Conservation (phyloP, 1,140 invertebrate genomes). For the Panagrolaimus sp. region DNA sequence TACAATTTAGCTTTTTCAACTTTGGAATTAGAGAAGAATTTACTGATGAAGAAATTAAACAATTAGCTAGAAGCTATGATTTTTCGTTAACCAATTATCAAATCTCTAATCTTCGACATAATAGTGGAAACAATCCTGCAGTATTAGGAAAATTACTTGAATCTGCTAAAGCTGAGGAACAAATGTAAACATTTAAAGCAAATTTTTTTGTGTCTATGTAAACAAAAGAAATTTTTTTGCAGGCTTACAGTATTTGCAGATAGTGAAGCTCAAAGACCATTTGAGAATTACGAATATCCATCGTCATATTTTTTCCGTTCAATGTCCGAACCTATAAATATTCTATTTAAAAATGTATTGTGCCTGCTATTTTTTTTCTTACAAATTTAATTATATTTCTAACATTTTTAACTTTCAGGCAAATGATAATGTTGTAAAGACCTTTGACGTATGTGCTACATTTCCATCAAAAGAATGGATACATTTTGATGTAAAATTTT, state of each 20-base stretch:
- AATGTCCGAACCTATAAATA: neutral
- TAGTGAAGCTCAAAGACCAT: neutral
- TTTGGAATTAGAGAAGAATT: neutral
- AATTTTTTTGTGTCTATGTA: neutral
- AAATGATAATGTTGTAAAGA: neutral
- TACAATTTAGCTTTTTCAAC: neutral
- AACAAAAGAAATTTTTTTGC: too few relatives aligned
- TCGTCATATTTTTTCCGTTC: neutral
- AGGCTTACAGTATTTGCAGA: neutral
- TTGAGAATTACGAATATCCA: neutral
- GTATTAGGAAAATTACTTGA: neutral
- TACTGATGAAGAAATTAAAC: neutral
- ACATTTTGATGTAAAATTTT: neutral
- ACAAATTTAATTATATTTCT: too few relatives aligned
- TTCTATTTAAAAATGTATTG: neutral
- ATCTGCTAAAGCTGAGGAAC: neutral
- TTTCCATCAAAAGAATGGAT: neutral
- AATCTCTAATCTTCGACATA: neutral
- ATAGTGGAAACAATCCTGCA: neutral
- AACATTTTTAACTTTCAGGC: too few relatives aligned
- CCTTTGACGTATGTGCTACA: slow-evolving; percentile 5
- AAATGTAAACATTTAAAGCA: neutral
- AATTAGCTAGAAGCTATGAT: neutral
- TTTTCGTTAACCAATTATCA: neutral
- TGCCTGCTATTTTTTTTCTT: too few relatives aligned